Percentiles rank a stretch among this genome's conserved stretches.
Conservation (phyloP, 2,797 vertebrate species). For the Telmatherina bonti region DNA sequence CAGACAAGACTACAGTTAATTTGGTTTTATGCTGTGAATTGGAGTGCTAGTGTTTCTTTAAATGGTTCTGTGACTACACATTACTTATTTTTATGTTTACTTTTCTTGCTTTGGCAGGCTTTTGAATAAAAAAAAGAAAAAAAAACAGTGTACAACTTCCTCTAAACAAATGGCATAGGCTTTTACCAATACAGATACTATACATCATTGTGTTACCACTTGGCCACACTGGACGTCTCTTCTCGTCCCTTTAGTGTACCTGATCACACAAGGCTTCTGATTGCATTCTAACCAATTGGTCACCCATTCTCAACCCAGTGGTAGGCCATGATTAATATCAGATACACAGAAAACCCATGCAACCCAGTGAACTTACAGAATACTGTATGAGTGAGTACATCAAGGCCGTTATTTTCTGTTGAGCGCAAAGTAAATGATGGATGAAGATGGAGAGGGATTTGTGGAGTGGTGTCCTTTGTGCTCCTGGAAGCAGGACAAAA, state of each 20-base stretch:
- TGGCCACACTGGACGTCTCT: not conserved
- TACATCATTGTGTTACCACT: not conserved
- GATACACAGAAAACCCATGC: constrained; percentile 7
- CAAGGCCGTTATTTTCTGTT: constrained; percentile 38
- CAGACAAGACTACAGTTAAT: no score
- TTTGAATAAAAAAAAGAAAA: no score
- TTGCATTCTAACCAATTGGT: constrained; percentile 35
- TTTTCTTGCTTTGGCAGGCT: no score
- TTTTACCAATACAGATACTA: not conserved
- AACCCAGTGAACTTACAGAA: constrained; percentile 5
- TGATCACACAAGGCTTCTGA: constrained; percentile 1
- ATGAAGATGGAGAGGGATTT: constrained; percentile 48
- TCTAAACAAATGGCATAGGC: no score
- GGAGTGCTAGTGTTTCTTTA: no score
- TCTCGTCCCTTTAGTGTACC: not conserved
- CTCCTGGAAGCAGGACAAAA: constrained; percentile 57
- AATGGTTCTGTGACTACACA: no score
- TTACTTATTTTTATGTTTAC: no score
- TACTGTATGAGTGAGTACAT: constrained; percentile 5
- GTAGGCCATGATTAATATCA: constrained; percentile 36
- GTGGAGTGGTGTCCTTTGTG: constrained; percentile 62
- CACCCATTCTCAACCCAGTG: constrained; percentile 12
- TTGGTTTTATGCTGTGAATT: no score
- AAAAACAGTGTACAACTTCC: no score
- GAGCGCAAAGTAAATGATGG: constrained; percentile 38